These are phyloP conservation scores for Neomonachus schauinslandi DNA, from an alignment of 2,113 vertebrate genomes.

Conservation along the genomic window DNA sequence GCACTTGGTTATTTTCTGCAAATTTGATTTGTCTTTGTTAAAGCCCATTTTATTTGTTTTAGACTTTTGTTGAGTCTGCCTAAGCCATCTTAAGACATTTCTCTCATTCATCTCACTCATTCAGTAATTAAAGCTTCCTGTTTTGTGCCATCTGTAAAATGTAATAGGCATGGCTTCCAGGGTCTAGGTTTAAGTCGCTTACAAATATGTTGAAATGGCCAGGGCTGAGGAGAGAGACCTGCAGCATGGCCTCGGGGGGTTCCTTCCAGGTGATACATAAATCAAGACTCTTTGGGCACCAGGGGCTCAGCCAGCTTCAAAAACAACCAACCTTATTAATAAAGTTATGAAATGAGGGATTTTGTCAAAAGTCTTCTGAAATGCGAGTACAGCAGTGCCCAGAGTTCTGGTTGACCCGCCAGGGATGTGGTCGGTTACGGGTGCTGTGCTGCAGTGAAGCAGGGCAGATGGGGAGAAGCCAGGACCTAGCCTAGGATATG, in stretches of 20 bases:
- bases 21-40: background rate
- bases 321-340: background rate
- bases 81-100: background rate
- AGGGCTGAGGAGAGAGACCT: background rate
- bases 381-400: too few relatives aligned
- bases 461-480: background rate
- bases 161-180: background rate
- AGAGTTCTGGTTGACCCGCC: background rate
- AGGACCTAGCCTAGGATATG: background rate
- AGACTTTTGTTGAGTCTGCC: background rate
- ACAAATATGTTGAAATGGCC: background rate
- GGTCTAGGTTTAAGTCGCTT: background rate
- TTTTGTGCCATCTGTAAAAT: background rate
- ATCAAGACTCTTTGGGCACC: background rate
- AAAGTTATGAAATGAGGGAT: background rate
- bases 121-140: background rate
- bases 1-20: background rate
- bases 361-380: background rate
- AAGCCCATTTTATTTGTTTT: background rate
- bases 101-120: background rate
- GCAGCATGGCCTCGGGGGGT: background rate
- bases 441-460: accelerated
- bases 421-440: background rate
- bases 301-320: background rate
- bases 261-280: background rate